Evolutionary conservation across 2,797 vertebrate genomes (phyloP), one percentile per base, ranked within the genome.

Genomic region (Enteromius unitaeniatus): DNA sequence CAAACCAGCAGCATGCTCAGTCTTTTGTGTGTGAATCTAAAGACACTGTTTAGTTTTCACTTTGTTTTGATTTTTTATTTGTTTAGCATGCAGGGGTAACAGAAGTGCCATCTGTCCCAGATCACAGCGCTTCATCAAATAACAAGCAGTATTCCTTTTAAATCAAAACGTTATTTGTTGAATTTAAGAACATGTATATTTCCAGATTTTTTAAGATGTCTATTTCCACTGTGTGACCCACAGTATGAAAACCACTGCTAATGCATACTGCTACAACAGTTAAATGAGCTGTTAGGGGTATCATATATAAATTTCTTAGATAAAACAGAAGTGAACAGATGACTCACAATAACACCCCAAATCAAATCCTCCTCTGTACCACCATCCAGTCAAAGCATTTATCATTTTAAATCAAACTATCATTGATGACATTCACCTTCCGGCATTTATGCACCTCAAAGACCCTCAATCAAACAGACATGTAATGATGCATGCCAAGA

Each of bases 361-460:
- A 86, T 88, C 85, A 86, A 83, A 87, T 23, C 70, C 69, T 77
- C 79, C 76, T 86, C n/a, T 77, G 74, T 74, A 58, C 31, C 53
- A 69, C 75, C 81, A 85, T 82, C 74, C 26, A 69, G 37, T 17
- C 19, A 69, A 81, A 67, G 49, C 69, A 84, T 88, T 84, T 76
- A 79, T 85, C 84, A 83, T 74, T 83, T 73, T 49, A 81, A 64
- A 85, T 69, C 68, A 60, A 67, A 60, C 47, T 58, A 11, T 13
- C 31, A 21, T 13, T 23, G 42, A 77, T 80, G 42, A 60, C 67
- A 67, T 55, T 47, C 21, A 72, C 49, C 79, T 60, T 86, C 65
- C 83, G 70, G 75, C 70, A 83, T 83, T 72, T 84, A 70, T 78
- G 75, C 58, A 60, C 28, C 37, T 70, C 26, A 60, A 70, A 10